These are phyloP conservation scores for Chelonus insularis DNA, from an alignment of 1,140 invertebrate genomes.

Conservation along the genomic window DNA sequence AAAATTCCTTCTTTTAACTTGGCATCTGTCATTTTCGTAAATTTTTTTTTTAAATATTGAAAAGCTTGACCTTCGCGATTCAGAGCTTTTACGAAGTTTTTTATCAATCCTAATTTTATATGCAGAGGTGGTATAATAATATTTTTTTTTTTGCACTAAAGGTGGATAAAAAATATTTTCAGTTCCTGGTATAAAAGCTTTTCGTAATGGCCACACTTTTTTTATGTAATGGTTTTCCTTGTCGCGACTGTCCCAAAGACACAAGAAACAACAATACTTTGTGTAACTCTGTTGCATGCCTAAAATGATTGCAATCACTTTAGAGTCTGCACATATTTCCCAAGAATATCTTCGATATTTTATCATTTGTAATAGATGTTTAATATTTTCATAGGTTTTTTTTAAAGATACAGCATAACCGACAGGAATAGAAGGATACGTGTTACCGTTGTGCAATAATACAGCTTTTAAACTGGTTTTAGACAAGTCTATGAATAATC, in stretches of 20 bases:
- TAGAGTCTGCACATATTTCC: conserved; percentile 30
- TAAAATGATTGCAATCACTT: conserved; percentile 17
- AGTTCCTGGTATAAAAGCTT: conserved; percentile 14
- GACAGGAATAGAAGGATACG: conserved; percentile 19
- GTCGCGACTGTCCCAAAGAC: conserved; percentile 22
- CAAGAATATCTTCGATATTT: conserved; percentile 26
- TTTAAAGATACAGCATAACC: conserved; percentile 16
- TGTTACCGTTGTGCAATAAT: conserved; percentile 25
- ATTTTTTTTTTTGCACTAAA: conserved; percentile 17
- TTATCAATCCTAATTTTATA: conserved; percentile 17
- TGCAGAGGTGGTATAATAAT: conserved; percentile 20
- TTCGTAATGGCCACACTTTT: conserved; percentile 15
- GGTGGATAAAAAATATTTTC: conserved; percentile 9
- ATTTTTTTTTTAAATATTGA: background rate
- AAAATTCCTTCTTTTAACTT: conserved; percentile 23
- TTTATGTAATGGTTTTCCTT: conserved; percentile 17
- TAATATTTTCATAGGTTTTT: conserved; percentile 25
- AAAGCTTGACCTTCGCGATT: conserved; percentile 17
- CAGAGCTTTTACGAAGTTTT: conserved; percentile 20
- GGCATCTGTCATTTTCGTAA: background rate
- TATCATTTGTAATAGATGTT: conserved; percentile 16
- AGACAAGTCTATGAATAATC: conserved; percentile 35
- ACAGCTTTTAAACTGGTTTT: conserved; percentile 46
- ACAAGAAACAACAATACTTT: conserved; percentile 23
- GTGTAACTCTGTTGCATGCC: conserved; percentile 16